Evolutionary conservation across 1,140 invertebrate genomes (phyloP), one percentile per base, ranked within the genome.

Genomic region (Geopemphigus sp.): DNA sequence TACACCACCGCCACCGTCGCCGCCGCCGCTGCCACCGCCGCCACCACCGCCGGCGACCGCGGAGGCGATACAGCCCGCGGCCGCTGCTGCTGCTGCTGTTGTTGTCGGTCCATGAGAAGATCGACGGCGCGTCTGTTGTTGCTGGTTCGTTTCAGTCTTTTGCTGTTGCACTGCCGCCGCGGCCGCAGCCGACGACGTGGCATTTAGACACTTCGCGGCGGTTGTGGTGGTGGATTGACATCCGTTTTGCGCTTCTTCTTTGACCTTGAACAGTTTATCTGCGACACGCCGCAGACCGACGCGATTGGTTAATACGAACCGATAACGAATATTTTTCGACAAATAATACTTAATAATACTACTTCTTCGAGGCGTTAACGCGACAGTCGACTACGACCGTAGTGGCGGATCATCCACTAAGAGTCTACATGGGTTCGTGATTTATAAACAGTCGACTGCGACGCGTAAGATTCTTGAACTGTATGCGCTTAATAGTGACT

Each of bases 1-100:
- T 5, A 6, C 39, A n/a, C n/a, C n/a, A n/a, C n/a, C n/a, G n/a
- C n/a, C n/a, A n/a, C n/a, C n/a, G 22, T 15, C 47, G 15, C 26
- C 32, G 88, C 82, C 90, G 87, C 81, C 85, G 83, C 61, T 61
- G 87, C 97, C 95, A 83, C 95, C 74, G 57, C 95, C 73, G 57
- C 56, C 73, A 14, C 64, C 39, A 11, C 56, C 5, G 57, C 15
- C n/a, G 56, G 19, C 73, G 11, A n/a, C 29, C 54, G 54, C n/a
- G 45, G 5, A 0, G 22, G 22, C 11, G 88, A 82, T 90, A 87
- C 83, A 57, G 63, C 8, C 82, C 90, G 87, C 81, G 84, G 83
- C 57, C 63, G 10, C 24, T 22, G 54, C 81, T 84, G 83, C 59
- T 63, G 29, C 24, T 6, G 56, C 19, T 8, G 76, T 22, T 5